A percentile compares a stretch with the other conserved stretches of the same genome.
phyloP scores from a whole-genome alignment of 2,888 invertebrate species.

The Eupithecia vulgata region DNA sequence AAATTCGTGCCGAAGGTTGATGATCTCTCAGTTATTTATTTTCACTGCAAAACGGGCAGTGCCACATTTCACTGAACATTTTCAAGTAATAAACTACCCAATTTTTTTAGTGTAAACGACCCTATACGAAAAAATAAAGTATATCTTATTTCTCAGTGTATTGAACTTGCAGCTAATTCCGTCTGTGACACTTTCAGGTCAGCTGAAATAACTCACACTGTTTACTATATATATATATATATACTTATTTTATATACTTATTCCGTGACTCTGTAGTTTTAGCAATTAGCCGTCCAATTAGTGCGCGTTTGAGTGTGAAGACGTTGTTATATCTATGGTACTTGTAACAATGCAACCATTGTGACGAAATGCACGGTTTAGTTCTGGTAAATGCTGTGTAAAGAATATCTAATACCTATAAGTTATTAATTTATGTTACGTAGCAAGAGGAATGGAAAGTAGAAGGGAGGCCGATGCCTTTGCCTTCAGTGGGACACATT shows the following conservation, averaged over 20 bases:
- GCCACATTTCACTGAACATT: not conserved
- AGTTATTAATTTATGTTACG: too few species aligned
- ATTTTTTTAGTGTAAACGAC: not conserved
- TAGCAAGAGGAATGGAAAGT: too few species aligned
- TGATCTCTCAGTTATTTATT: not conserved
- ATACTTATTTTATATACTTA: too few species aligned
- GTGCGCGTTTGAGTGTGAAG: conserved; percentile 15
- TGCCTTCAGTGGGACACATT: too few species aligned
- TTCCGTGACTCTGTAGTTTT: conserved; percentile 1
- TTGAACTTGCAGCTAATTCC: conserved; percentile 36
- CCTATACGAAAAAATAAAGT: not conserved
- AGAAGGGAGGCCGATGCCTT: too few species aligned
- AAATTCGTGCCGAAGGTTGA: not conserved
- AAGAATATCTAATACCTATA: not conserved
- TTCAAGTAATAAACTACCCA: not conserved
- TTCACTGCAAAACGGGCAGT: not conserved
- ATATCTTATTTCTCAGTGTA: not conserved
- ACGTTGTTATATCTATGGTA: not conserved
- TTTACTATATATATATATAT: not conserved
- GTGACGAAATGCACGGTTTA: not conserved
- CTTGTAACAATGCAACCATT: too few species aligned
- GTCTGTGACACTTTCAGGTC: conserved; percentile 47
- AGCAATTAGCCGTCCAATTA: conserved; percentile 18
- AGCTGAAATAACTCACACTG: conserved; percentile 29
- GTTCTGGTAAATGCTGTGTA: not conserved